phyloP scores from a whole-genome alignment of 2,797 vertebrate species.

The Etheostoma nigrum region DNA sequence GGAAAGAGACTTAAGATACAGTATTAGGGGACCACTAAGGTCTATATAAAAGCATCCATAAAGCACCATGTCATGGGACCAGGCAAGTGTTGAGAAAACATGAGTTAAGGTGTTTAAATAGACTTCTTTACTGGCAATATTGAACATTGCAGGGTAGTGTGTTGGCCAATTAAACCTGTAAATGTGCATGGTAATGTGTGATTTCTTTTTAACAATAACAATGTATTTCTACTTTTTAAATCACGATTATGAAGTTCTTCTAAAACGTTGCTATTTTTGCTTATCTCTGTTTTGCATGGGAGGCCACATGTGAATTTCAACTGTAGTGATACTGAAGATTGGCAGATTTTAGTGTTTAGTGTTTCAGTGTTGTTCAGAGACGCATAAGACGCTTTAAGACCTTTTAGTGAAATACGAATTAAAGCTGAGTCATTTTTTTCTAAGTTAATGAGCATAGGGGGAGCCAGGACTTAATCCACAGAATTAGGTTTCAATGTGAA shows the following conservation, averaged over 20 bases:
- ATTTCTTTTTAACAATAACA: neutral
- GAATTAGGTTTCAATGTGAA: slow-evolving; percentile 35
- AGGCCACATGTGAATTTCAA: neutral
- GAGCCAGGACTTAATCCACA: slow-evolving; percentile 49
- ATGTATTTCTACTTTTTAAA: neutral
- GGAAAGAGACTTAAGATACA: too few species aligned
- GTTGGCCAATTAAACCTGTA: neutral
- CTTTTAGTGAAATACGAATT: slow-evolving; percentile 77
- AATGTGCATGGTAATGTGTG: neutral
- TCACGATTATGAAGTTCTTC: neutral
- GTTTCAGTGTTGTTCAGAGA: slow-evolving; percentile 17
- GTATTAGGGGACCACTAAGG: too few species aligned
- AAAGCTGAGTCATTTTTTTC: slow-evolving; percentile 58
- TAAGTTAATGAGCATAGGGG: slow-evolving; percentile 43
- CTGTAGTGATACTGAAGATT: neutral
- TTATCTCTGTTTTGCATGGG: neutral
- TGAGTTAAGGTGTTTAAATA: neutral
- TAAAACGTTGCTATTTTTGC: neutral
- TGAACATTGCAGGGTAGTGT: neutral
- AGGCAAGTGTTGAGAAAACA: neutral
- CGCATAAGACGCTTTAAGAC: slow-evolving; percentile 62
- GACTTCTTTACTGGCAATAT: neutral
- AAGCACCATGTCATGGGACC: too few species aligned
- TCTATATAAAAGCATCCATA: too few species aligned
- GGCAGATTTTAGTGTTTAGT: slow-evolving; percentile 11